Evolutionary conservation across 2,888 invertebrate species (phyloP), one percentile per base, ranked within the genome.

Genomic region (Yponomeuta plumbellus): DNA sequence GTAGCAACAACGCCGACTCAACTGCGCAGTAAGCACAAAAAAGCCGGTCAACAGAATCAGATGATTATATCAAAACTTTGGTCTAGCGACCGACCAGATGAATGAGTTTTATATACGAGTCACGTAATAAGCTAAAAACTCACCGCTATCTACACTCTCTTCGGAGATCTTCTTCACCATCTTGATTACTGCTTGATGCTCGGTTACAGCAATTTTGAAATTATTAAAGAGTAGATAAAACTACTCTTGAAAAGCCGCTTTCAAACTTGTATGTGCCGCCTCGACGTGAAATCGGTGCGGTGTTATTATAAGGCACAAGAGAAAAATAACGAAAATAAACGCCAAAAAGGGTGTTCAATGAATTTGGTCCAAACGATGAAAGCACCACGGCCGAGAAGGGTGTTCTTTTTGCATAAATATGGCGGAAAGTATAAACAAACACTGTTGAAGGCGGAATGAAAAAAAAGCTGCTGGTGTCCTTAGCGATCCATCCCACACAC

Each of bases 121-220:
- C 61, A 70, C 67, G 69, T 63, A 74, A 73, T 73, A 13, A 66
- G 40, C 62, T 40, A 65, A 69, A 59, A 34, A 86, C 91, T 91
- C 76, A 92, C 92, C 92, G 79, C 91, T 91, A 80, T 91, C 91
- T 83, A 90, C 90, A 83, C 91, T 90, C 80, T 92, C 92, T 86
- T 92, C 92, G 76, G 90, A 91, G 80, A 92, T 90, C 86, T 92
- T 92, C 85, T 92, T 92, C 82, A 92, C 92, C 92, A 92, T 92
- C 80, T 76, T 90, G 81, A 83, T 79, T 74, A 71, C 83, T 84
- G 81, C 80, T 78, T 84, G 85, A 83, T 85, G 79, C 80, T 81
- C 85, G 84, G 81, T 83, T 83, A 81, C 80, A 84, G 80, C 80
- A 77, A 85, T 85, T 84, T 85, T 84, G 76, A 84, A 52, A 80